Evolutionary conservation across 2,888 invertebrate genomes (phyloP).

Genomic region (Drosophila neutralis): DNA sequence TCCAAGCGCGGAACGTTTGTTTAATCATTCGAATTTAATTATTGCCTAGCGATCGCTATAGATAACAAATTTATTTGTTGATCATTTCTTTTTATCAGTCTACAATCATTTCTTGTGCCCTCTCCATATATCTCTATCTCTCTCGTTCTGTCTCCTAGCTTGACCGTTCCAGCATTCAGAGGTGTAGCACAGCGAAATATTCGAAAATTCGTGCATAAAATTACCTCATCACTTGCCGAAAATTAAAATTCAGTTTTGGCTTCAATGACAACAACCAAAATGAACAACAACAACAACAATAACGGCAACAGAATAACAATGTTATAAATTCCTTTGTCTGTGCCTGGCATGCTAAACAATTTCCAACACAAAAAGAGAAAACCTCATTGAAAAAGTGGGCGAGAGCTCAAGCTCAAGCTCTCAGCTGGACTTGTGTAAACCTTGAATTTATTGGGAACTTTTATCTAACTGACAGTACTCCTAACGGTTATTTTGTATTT

Average conservation of each 20-base stretch:
- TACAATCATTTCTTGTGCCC: conserved; percentile 7
- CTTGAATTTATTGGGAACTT: conserved; percentile 52
- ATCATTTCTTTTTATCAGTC: conserved; percentile 42
- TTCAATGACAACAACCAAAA: conserved; percentile 41
- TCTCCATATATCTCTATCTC: background rate
- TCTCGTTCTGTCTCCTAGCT: background rate
- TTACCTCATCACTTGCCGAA: conserved; percentile 74
- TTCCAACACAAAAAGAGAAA: conserved; percentile 68
- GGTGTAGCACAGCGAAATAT: conserved; percentile 31
- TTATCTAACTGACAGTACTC: conserved; percentile 46
- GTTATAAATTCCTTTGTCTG: conserved; percentile 78
- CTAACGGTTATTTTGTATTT: conserved; percentile 41
- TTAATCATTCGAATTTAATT: conserved; percentile 38
- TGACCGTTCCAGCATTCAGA: conserved; percentile 49
- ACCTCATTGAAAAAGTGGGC: conserved; percentile 43
- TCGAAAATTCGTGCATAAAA: conserved; percentile 68
- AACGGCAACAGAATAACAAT: conserved; percentile 48
- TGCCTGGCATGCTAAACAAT: conserved; percentile 71
- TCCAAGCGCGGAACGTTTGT: conserved; percentile 39
- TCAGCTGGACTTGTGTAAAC: conserved; percentile 31
- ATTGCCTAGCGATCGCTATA: conserved; percentile 40
- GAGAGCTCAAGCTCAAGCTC: background rate
- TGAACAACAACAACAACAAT: background rate
- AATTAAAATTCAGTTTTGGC: conserved; percentile 73
- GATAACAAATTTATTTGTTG: conserved; percentile 60